A percentile compares a stretch with the other conserved stretches of the same genome.
Evolutionary conservation across 2,888 invertebrate genomes (phyloP).

Genomic region (Tetranychus truncatus): DNA sequence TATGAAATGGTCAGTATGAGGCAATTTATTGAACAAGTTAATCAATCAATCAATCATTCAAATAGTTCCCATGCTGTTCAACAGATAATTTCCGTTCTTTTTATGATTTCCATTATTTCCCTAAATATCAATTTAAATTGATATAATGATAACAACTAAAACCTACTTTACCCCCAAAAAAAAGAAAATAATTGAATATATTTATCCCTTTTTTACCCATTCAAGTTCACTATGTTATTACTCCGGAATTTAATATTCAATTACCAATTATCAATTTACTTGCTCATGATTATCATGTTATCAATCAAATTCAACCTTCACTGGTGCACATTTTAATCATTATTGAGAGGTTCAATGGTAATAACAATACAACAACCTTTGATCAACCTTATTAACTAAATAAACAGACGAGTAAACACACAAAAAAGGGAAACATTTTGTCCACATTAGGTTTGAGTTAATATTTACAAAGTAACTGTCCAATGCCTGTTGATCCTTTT

Average conservation of each 20-base stretch:
- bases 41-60: constrained; percentile 7
- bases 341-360: neutral
- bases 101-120: neutral
- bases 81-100: too few relatives aligned
- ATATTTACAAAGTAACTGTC: neutral
- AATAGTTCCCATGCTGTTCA: neutral
- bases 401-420: neutral
- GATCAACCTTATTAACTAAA: neutral
- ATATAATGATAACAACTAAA: neutral
- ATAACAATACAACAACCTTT: neutral
- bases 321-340: too few relatives aligned
- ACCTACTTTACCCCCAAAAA: neutral
- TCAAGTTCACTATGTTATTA: too few relatives aligned
- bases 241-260: neutral
- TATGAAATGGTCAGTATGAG: too few relatives aligned
- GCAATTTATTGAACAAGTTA: neutral
- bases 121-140: neutral
- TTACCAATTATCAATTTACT: neutral
- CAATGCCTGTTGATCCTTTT: too few relatives aligned
- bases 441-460: neutral
- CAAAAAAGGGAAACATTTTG: neutral
- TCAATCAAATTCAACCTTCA: neutral
- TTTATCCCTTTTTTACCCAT: too few relatives aligned
- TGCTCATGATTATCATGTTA: neutral
- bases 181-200: neutral